A percentile compares a stretch with the other conserved stretches of the same genome.
Conservation (phyloP, 2,113 vertebrate genomes). For the Phrynosoma platyrhinos region DNA sequence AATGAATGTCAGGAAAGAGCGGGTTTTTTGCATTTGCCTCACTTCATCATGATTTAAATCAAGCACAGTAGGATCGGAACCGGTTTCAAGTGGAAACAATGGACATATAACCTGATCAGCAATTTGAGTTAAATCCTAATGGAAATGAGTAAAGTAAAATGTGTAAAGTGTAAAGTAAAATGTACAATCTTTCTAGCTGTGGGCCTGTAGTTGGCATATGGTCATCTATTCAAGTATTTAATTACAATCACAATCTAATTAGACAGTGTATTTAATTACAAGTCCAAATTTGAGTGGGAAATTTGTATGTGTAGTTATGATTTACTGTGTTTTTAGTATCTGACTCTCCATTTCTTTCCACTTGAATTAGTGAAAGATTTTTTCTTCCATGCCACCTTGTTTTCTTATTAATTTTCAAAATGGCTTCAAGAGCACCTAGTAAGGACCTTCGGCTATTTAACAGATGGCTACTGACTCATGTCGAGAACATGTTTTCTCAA, state of each 20-base stretch:
- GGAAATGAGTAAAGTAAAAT: too few relatives aligned
- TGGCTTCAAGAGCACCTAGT: neutral
- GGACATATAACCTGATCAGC: too few relatives aligned
- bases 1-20: too few relatives aligned
- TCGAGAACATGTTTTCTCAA: neutral
- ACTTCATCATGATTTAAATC: too few relatives aligned
- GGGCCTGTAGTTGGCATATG: neutral
- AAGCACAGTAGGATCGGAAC: too few relatives aligned
- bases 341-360: constrained; percentile 35
- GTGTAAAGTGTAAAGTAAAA: constrained; percentile 4
- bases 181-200: constrained; percentile 18
- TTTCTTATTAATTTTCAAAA: constrained; percentile 30
- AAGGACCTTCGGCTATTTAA: constrained; percentile 16
- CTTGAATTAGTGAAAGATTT: constrained; percentile 23
- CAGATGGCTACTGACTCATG: neutral
- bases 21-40: too few relatives aligned
- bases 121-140: too few relatives aligned
- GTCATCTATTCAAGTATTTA: constrained; percentile 60
- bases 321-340: constrained; percentile 48
- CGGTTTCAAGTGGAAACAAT: too few relatives aligned
- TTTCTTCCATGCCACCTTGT: constrained; percentile 12
- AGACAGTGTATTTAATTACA: constrained; percentile 43
- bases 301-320: constrained; percentile 56
- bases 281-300: constrained; percentile 53
- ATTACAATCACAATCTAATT: constrained; percentile 60